Conservation (phyloP, 2,888 invertebrate species). For the Andrena haemorrhoa region DNA sequence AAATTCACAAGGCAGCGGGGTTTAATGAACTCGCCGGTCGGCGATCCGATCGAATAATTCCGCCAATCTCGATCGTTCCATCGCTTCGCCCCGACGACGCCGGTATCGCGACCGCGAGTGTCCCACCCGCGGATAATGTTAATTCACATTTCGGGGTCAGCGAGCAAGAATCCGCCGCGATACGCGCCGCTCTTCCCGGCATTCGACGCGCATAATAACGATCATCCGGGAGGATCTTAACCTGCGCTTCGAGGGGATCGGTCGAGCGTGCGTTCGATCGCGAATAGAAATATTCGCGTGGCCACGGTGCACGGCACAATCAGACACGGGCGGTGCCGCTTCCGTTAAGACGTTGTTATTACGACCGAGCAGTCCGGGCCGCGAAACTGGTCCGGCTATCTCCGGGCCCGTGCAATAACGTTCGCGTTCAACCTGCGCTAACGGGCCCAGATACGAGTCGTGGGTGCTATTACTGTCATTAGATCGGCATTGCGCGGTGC, state of each 20-base stretch:
- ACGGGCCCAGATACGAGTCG: slow-evolving; percentile 18
- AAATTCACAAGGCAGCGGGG: slow-evolving; percentile 18
- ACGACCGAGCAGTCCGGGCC: background rate
- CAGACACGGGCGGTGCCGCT: slow-evolving; percentile 8
- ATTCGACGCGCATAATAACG: slow-evolving; percentile 48
- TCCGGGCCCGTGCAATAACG: slow-evolving; percentile 30
- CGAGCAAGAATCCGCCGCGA: slow-evolving; percentile 56
- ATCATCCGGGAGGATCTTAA: slow-evolving; percentile 60
- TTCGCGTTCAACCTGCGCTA: slow-evolving; percentile 26
- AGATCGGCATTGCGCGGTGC: slow-evolving; percentile 33
- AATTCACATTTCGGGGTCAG: slow-evolving; percentile 63
- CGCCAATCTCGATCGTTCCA: slow-evolving; percentile 11
- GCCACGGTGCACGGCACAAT: background rate
- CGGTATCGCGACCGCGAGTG: slow-evolving; percentile 28
- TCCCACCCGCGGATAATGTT: slow-evolving; percentile 53
- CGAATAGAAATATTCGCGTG: slow-evolving; percentile 20
- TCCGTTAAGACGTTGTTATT: slow-evolving; percentile 42
- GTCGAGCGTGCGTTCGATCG: slow-evolving; percentile 9
- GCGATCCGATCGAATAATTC: slow-evolving; percentile 51
- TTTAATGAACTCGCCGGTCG: slow-evolving; percentile 36
- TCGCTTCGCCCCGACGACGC: slow-evolving; percentile 5
- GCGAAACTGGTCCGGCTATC: slow-evolving; percentile 13
- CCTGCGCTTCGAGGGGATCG: slow-evolving; percentile 32
- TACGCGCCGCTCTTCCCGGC: slow-evolving; percentile 27
- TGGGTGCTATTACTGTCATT: slow-evolving; percentile 50